Base-by-base conservation (phyloP, 2,797 vertebrate species). In the Notamacropus eugenii region DNA sequence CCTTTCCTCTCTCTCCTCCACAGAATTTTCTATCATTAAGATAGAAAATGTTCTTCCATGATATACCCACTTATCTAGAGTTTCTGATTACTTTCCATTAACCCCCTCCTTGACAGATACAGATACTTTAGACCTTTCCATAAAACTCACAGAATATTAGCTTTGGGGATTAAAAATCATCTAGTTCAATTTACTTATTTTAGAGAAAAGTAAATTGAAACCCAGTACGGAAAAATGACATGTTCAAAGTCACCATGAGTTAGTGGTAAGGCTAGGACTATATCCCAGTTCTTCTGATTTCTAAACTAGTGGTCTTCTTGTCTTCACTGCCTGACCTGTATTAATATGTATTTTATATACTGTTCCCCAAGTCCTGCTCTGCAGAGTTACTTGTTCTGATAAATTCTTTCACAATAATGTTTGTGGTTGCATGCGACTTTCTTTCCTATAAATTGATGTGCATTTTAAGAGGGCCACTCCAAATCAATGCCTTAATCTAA, bases 391-490 rank as follows among this genome's bases (percentile, higher is more conserved):
- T 87, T 87, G 9, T 50, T 87, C 40, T 50, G 74, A 87, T 50
- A 50, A 87, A 87, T 87, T 50, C 74, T 87, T 87, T 87, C 24
- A 50, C 40, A 87, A 28, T 46, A 28, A 46, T 46, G 67, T 46
- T 82, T 87, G 22, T 87, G 40, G 9, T 87, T 50, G 22, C 22
- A 50, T 87, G 1, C 27, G 40, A 87, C 40, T 46, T 87, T 24
- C 40, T 19, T 3, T 87, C 40, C 24, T 46, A 50, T 50, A 87
- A 87, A 87, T 27, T 13, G 92, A 40, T 56, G 5, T 28, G 24
- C 11, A 67, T 95, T 96, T 96, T 92, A 56, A 92, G 14, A 28
- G 90, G 13, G 24, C 10, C 46, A 46, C 59, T 28, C 46, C n/a
- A 27, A 90, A 28, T 56, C 54, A 90, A 95, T 91, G 50, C 90